Evolutionary conservation across 2,888 invertebrate species (phyloP).

Genomic region (Glomeris marginata): DNA sequence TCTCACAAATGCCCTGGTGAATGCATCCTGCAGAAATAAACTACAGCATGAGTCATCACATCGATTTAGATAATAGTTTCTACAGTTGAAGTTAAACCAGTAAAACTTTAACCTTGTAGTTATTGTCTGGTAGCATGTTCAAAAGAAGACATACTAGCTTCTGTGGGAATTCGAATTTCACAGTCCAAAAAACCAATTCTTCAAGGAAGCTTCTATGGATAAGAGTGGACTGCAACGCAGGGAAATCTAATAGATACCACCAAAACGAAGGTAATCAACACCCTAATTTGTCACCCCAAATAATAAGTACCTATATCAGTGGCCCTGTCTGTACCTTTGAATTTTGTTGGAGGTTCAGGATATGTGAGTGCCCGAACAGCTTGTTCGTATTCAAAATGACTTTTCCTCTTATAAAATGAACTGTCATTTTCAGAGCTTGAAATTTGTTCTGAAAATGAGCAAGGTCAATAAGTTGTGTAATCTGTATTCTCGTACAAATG

Average conservation of each 20-base stretch:
- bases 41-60: not conserved
- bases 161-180: slow-evolving; percentile 93
- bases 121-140: slow-evolving; percentile 86
- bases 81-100: too few relatives aligned
- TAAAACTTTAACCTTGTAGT: slow-evolving; percentile 84
- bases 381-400: slow-evolving; percentile 48
- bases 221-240: slow-evolving; percentile 43
- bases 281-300: too few relatives aligned
- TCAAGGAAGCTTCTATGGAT: slow-evolving; percentile 74
- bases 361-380: slow-evolving; percentile 65
- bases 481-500: too few relatives aligned
- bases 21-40: slow-evolving; percentile 46
- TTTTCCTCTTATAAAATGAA: too few relatives aligned
- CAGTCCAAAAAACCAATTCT: slow-evolving; percentile 96
- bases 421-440: too few relatives aligned
- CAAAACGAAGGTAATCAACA: too few relatives aligned
- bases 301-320: too few relatives aligned
- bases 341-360: slow-evolving; percentile 54
- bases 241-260: slow-evolving; percentile 44
- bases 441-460: not conserved
- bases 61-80: too few relatives aligned
- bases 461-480: too few relatives aligned
- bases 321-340: slow-evolving; percentile 44
- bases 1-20: slow-evolving; percentile 85
- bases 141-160: slow-evolving; percentile 86